Conservation (phyloP, 2,797 vertebrate genomes). For the Tragopan temminckii region DNA sequence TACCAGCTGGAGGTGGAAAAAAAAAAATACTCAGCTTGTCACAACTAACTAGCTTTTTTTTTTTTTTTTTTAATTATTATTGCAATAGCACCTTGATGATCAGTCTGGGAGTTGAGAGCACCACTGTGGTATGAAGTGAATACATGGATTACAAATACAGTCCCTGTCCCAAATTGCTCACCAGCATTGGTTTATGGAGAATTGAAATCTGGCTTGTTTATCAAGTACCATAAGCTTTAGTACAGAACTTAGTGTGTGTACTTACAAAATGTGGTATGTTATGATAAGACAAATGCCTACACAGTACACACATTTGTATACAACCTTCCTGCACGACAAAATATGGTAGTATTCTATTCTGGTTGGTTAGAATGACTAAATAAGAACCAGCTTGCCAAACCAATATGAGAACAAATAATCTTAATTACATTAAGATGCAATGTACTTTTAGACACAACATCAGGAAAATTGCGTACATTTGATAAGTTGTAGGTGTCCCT, state of each 20-base stretch:
- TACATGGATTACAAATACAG: background rate
- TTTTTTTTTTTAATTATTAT: background rate
- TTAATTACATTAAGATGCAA: background rate
- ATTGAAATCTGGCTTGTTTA: background rate
- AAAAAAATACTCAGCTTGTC: slow-evolving; percentile 30
- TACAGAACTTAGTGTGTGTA: fast-evolving
- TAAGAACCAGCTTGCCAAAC: background rate
- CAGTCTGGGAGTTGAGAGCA: background rate
- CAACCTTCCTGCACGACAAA: background rate
- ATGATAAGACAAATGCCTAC: background rate
- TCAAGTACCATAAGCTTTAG: background rate
- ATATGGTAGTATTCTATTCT: background rate
- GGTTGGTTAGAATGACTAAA: background rate
- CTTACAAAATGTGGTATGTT: background rate
- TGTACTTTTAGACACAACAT: background rate
- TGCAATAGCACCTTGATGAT: background rate
- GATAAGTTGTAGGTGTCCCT: background rate
- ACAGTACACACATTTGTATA: background rate
- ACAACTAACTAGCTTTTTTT: slow-evolving; percentile 66
- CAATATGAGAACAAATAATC: background rate
- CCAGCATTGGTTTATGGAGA: background rate
- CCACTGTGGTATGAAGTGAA: background rate
- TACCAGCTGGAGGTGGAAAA: slow-evolving; percentile 72
- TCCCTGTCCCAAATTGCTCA: background rate
- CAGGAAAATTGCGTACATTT: background rate